Evolutionary conservation across 2,797 vertebrate species (phyloP).

Genomic region (Sebastes steindachneri): DNA sequence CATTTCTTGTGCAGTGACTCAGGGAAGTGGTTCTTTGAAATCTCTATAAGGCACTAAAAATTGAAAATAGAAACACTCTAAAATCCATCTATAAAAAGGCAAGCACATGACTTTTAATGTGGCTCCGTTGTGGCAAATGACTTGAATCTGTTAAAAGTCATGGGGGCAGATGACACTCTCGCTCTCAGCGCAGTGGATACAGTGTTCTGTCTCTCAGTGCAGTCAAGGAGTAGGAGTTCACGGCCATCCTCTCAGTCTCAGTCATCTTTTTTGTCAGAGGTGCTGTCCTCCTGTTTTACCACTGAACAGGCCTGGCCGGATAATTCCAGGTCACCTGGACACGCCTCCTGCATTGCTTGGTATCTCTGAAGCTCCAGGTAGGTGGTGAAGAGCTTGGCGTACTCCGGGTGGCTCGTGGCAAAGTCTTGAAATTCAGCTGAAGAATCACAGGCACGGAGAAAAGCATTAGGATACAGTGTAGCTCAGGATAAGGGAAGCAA

Average conservation of each 20-base stretch:
- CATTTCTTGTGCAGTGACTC: slow-evolving; percentile 23
- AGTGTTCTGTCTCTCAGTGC: neutral
- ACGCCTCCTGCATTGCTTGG: slow-evolving; percentile 83
- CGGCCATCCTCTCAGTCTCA: slow-evolving; percentile 63
- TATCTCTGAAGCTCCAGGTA: slow-evolving; percentile 95
- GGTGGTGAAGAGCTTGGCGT: slow-evolving; percentile 95
- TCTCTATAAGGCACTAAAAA: slow-evolving; percentile 76
- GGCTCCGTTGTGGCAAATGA: slow-evolving; percentile 31
- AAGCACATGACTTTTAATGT: slow-evolving; percentile 39
- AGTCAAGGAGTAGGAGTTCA: neutral
- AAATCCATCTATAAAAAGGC: slow-evolving; percentile 43
- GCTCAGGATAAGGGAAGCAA: neutral
- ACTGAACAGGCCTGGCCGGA: slow-evolving; percentile 62
- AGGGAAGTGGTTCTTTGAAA: slow-evolving; percentile 23
- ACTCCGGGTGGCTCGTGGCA: slow-evolving; percentile 90
- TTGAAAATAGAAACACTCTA: slow-evolving; percentile 36
- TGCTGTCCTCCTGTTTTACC: slow-evolving; percentile 77
- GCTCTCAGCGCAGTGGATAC: slow-evolving; percentile 17
- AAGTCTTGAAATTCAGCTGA: slow-evolving; percentile 92
- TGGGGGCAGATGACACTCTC: neutral
- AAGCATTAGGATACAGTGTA: neutral
- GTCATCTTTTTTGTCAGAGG: slow-evolving; percentile 95
- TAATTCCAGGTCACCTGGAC: slow-evolving; percentile 52
- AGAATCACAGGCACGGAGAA: neutral
- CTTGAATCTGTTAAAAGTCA: slow-evolving; percentile 9